Percentiles rank a stretch among this genome's conserved stretches.
Conservation (phyloP, 2,888 invertebrate species). For the Campaea margaritaria region DNA sequence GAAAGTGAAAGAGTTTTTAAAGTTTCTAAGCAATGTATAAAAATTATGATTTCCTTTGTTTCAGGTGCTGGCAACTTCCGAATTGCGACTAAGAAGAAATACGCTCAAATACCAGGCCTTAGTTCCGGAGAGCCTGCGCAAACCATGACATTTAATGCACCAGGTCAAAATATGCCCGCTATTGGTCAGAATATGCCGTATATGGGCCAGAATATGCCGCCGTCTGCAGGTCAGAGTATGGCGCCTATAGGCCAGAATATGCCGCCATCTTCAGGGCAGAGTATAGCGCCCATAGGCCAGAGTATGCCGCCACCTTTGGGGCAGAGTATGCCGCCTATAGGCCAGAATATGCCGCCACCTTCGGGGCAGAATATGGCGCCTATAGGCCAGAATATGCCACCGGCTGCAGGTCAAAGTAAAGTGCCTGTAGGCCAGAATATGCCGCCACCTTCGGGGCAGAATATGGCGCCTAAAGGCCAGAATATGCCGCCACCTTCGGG, state of each 20-base stretch:
- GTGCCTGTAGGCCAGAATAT: conserved; percentile 34
- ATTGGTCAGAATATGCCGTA: conserved; percentile 6
- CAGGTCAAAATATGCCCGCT: conserved; percentile 12
- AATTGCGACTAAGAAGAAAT: conserved; percentile 88
- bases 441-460: conserved; percentile 32
- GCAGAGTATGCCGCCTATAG: conserved; percentile 3
- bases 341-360: conserved; percentile 7
- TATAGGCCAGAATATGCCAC: conserved; percentile 2
- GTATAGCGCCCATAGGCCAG: conserved; percentile 9
- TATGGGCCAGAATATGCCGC: conserved; percentile 1
- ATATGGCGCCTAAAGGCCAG: conserved; percentile 10
- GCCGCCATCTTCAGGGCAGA: conserved; percentile 32
- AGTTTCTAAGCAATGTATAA: too few relatives aligned
- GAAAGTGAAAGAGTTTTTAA: too few relatives aligned
- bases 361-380: conserved; percentile 4
- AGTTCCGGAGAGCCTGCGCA: conserved; percentile 71
- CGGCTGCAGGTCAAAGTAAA: conserved; percentile 2
- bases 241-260: conserved; percentile 34
- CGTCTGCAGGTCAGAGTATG: conserved; percentile 3
- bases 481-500: not conserved
- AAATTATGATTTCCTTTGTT: conserved; percentile 60
- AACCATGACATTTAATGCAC: conserved; percentile 38
- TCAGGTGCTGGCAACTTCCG: conserved; percentile 86
- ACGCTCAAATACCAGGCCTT: conserved; percentile 92
- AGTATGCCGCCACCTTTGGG: conserved; percentile 1